Conservation (phyloP, 2,113 vertebrate species). For the Malurus elegans region DNA sequence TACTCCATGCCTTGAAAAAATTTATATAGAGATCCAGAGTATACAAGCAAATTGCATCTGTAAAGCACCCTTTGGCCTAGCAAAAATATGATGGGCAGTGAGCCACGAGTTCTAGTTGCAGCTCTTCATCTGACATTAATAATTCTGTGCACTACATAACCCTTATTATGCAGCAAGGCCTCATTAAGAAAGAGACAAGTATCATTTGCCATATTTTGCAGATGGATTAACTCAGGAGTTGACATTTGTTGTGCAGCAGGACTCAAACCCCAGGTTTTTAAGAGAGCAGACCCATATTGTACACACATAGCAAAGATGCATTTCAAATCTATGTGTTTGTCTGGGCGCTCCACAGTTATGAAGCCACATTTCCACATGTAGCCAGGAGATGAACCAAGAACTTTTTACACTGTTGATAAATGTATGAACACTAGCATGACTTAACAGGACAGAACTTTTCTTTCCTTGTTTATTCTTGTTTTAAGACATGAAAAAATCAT, state of each 20-base stretch:
- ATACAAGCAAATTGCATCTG: conserved; percentile 17
- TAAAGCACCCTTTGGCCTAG: conserved; percentile 31
- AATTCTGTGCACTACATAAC: conserved; percentile 27
- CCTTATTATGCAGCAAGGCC: conserved; percentile 49
- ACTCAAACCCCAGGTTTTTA: conserved; percentile 24
- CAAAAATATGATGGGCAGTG: conserved; percentile 31
- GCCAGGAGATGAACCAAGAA: not conserved
- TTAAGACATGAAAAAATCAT: not conserved
- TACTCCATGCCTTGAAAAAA: not conserved
- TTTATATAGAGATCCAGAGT: not conserved
- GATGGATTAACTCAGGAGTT: conserved; percentile 37
- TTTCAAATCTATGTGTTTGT: not conserved
- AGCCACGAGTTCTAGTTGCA: conserved; percentile 36
- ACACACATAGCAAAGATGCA: not conserved
- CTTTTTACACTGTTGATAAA: not conserved
- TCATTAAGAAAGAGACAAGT: conserved; percentile 59
- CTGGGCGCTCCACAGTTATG: not conserved
- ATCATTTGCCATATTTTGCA: conserved; percentile 51
- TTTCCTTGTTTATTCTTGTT: not conserved
- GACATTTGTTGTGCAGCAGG: not conserved
- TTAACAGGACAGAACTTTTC: not conserved
- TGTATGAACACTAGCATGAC: not conserved
- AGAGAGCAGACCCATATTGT: not conserved
- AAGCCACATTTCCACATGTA: not conserved
- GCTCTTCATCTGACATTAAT: conserved; percentile 32